Conservation (phyloP, 2,888 invertebrate species). For the Steinernema carpocapsae region DNA sequence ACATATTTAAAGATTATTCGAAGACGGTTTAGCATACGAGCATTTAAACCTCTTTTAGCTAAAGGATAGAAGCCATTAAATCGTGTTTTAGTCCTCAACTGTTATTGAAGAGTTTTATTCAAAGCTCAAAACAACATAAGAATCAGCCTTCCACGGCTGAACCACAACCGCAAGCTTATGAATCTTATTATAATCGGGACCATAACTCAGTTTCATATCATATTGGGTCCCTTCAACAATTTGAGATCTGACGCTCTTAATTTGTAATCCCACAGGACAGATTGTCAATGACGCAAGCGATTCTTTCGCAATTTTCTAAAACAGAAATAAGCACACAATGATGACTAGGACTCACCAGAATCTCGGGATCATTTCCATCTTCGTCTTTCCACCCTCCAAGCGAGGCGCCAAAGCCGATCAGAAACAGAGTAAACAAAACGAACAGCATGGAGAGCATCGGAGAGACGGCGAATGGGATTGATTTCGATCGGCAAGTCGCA, state of each 20-base stretch:
- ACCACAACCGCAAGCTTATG: not conserved
- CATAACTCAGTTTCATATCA: not conserved
- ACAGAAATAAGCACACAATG: not conserved
- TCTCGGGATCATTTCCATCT: not conserved
- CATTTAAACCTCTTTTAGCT: not conserved
- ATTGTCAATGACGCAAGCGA: not conserved
- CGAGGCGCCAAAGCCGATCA: not conserved
- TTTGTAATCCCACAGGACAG: not conserved
- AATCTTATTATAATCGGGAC: not conserved
- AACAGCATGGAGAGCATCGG: not conserved
- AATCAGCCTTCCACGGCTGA: not conserved
- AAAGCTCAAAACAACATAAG: not conserved
- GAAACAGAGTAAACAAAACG: no score
- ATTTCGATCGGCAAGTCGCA: no score
- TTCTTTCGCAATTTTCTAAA: constrained; percentile 13
- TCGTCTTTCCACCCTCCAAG: not conserved
- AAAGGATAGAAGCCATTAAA: not conserved
- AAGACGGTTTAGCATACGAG: not conserved
- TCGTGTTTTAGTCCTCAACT: no score
- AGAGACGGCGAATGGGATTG: not conserved
- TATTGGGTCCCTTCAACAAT: not conserved
- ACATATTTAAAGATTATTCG: not conserved
- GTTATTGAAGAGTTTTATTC: no score
- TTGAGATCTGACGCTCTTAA: not conserved
- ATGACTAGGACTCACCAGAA: not conserved